These are phyloP conservation scores for Bembecia ichneumoniformis DNA, from an alignment of 2,888 invertebrate genomes.

Conservation along the genomic window DNA sequence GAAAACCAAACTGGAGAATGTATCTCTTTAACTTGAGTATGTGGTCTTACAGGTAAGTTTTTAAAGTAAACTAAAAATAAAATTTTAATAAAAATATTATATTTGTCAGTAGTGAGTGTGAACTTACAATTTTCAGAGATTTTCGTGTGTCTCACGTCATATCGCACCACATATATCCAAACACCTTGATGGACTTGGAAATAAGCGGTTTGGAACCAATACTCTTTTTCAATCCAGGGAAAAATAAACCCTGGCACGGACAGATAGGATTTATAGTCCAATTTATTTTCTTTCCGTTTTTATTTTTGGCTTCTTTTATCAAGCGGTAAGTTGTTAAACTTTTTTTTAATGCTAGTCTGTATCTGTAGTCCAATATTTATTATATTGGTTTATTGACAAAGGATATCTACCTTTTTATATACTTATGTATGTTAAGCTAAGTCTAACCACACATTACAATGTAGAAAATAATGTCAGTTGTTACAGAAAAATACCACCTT, in stretches of 20 bases:
- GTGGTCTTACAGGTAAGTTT: slow-evolving; percentile 73
- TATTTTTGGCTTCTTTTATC: slow-evolving; percentile 40
- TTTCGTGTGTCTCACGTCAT: slow-evolving; percentile 84
- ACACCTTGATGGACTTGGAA: slow-evolving; percentile 83
- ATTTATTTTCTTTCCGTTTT: slow-evolving; percentile 37
- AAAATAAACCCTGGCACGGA: slow-evolving; percentile 53
- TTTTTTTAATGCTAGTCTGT: not conserved
- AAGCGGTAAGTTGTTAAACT: slow-evolving; percentile 43
- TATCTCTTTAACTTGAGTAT: slow-evolving; percentile 80
- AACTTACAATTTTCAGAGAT: slow-evolving; percentile 54
- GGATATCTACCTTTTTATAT: too few species aligned
- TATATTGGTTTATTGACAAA: too few species aligned
- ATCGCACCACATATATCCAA: slow-evolving; percentile 86
- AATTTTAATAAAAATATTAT: too few species aligned
- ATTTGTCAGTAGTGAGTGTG: too few species aligned
- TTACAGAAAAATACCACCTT: too few species aligned
- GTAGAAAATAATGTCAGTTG: too few species aligned
- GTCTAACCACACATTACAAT: too few species aligned
- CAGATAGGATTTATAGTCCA: slow-evolving; percentile 68
- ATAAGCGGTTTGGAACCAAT: slow-evolving; percentile 78
- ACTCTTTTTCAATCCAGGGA: slow-evolving; percentile 77
- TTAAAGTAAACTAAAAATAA: too few species aligned
- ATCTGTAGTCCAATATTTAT: too few species aligned
- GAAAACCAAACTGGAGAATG: slow-evolving; percentile 83
- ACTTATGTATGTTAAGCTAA: too few species aligned